phyloP scores from a whole-genome alignment of 1,140 invertebrate genomes.

The Drosophila repletoides region DNA sequence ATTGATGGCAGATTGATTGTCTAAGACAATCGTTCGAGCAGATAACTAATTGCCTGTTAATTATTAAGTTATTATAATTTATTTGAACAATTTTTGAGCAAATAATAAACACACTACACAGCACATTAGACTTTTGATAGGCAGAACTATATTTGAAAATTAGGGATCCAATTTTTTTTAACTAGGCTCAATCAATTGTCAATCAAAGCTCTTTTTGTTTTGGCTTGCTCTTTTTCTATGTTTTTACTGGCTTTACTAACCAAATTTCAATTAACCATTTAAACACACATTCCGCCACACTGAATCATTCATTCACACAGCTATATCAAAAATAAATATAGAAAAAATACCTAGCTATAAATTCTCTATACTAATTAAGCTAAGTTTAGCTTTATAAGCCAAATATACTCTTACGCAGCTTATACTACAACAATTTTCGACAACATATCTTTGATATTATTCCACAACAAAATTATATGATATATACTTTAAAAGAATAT shows the following conservation, averaged over 20 bases:
- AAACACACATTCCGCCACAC: not conserved
- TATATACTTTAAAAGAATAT: constrained; percentile 3
- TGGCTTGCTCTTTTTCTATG: not conserved
- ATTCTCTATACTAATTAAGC: constrained; percentile 42
- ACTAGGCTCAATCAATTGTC: not conserved
- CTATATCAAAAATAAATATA: constrained; percentile 11
- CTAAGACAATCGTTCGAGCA: no score
- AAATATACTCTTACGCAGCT: constrained; percentile 36
- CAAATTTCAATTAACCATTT: not conserved
- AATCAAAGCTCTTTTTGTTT: not conserved
- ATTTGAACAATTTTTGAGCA: no score
- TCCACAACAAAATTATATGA: constrained; percentile 3
- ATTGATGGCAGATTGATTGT: no score
- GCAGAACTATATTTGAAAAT: no score
- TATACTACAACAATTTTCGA: constrained; percentile 27
- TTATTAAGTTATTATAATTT: no score
- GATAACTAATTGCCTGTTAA: no score
- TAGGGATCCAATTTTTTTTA: no score
- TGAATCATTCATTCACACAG: constrained; percentile 34
- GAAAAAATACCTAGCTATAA: constrained; percentile 34
- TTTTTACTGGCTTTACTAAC: constrained; percentile 18
- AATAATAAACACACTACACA: no score
- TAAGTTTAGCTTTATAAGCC: constrained; percentile 55
- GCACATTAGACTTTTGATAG: no score
- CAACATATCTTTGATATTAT: constrained; percentile 56